Base-by-base conservation (phyloP, 2,888 invertebrate genomes). In the Mechanitis mazaeus region DNA sequence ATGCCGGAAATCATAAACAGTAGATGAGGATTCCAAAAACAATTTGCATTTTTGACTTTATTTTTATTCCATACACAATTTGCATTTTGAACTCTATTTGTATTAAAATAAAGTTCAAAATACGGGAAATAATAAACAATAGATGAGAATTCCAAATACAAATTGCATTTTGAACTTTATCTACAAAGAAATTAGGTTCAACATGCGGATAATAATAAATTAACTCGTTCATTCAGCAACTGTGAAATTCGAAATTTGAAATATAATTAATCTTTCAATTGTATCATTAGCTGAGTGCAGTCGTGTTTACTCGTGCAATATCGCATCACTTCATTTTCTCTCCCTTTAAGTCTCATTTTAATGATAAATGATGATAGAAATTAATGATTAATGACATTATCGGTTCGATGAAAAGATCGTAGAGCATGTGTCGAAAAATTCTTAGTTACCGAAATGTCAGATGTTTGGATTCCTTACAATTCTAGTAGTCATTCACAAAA, bases 271-370 rank as follows among this genome's bases (percentile, higher is more conserved):
- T 88, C 88, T 81, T 85, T 80, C 70, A 85, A 89, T 88, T 87
- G 85, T 85, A 84, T 84, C 85, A 87, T 87, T 86, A 84, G 79
- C 76, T 68, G 76, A 73, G 68, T 75, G 77, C 68, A 74, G 70
- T 80, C 80, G 76, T 85, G 84, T 88, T 87, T 87, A 87, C 86
- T 85, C 75, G 75, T 76, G 71, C 76, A 74, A 81, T 76, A 79
- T 76, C 73, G 77, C 78, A 71, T 81, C 84, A 84, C 80, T 87
- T 88, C 88, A 88, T 90, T 87, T 89, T 89, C 85, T 87, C 84
- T 88, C 86, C 83, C 85, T 89, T 88, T 87, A 89, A 88, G 85
- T 87, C 88, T 87, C 87, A 87, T 90, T 90, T 81, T 68, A 77
- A 81, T 88, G 89, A 89, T 89, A 81, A 80, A 89, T 87, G 85